These are phyloP conservation scores for Caenorhabditis tropicalis DNA, from an alignment of 1,140 invertebrate species.

Conservation along the genomic window DNA sequence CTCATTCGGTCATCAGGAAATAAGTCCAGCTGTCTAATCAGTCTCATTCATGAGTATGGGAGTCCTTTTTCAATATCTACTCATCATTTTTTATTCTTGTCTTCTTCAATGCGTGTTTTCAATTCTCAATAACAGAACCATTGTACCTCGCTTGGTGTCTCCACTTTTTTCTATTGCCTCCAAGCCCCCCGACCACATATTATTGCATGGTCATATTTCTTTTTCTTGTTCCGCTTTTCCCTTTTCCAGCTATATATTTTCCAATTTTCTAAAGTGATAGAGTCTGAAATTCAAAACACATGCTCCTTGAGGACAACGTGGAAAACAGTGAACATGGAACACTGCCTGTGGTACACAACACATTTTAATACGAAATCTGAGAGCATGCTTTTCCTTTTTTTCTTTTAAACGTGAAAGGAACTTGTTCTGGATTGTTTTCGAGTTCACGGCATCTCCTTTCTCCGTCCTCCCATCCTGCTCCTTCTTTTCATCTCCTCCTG, in stretches of 20 bases:
- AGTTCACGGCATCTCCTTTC: background rate
- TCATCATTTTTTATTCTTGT: background rate
- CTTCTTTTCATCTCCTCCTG: background rate
- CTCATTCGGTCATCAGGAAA: no score
- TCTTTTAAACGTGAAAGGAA: background rate
- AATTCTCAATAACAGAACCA: background rate
- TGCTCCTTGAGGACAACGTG: no score
- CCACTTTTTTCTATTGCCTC: background rate
- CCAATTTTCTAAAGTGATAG: background rate
- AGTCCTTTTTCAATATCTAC: background rate
- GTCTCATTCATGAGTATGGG: constrained; percentile 5
- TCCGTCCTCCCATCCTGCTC: background rate
- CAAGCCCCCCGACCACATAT: background rate
- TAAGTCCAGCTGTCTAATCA: no score
- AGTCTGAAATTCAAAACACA: no score
- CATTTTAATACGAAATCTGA: background rate
- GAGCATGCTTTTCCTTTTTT: background rate
- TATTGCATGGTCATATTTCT: background rate
- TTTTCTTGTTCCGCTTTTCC: background rate
- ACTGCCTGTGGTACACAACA: background rate
- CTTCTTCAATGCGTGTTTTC: background rate
- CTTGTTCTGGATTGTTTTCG: constrained; percentile 12
- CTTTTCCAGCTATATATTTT: background rate
- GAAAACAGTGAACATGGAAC: no score
- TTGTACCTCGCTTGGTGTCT: background rate